These are phyloP conservation scores for Ceyx erithaca DNA, from an alignment of 2,797 vertebrate genomes.

Conservation along the genomic window DNA sequence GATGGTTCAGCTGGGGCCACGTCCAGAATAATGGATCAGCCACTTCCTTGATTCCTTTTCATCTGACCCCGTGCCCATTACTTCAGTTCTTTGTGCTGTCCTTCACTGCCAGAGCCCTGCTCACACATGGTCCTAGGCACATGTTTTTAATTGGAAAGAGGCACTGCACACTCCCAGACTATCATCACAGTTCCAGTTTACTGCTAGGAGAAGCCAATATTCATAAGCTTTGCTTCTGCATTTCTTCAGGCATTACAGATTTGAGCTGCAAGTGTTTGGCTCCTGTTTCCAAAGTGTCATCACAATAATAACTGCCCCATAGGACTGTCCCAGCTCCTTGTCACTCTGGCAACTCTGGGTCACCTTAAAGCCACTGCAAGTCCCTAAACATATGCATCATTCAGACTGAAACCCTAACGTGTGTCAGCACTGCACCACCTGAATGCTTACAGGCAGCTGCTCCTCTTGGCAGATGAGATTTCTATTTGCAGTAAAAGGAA, in stretches of 20 bases:
- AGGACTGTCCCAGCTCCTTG: constrained; percentile 35
- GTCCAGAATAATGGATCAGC: background rate
- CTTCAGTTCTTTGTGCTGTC: background rate
- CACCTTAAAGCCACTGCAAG: constrained; percentile 55
- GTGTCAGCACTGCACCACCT: background rate
- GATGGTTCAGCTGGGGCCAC: background rate
- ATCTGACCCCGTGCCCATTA: background rate
- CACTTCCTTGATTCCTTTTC: constrained; percentile 10
- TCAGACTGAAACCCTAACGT: constrained; percentile 66
- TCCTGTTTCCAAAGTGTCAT: constrained; percentile 7
- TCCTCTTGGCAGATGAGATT: constrained; percentile 36
- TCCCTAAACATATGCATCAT: constrained; percentile 52
- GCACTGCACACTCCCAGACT: background rate
- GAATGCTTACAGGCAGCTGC: constrained; percentile 44
- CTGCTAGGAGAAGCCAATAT: background rate
- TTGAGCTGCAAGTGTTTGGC: constrained; percentile 21
- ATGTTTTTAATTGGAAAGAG: constrained; percentile 38
- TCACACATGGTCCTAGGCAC: background rate
- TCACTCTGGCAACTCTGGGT: constrained; percentile 38
- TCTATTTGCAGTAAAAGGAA: constrained; percentile 38
- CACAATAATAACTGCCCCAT: constrained; percentile 22
- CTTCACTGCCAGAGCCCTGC: background rate
- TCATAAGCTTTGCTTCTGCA: constrained; percentile 29
- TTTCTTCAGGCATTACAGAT: constrained; percentile 29
- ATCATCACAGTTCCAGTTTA: constrained; percentile 1